Evolutionary conservation across 2,888 invertebrate species (phyloP).

Genomic region (Marasmarcha lunaedactyla): DNA sequence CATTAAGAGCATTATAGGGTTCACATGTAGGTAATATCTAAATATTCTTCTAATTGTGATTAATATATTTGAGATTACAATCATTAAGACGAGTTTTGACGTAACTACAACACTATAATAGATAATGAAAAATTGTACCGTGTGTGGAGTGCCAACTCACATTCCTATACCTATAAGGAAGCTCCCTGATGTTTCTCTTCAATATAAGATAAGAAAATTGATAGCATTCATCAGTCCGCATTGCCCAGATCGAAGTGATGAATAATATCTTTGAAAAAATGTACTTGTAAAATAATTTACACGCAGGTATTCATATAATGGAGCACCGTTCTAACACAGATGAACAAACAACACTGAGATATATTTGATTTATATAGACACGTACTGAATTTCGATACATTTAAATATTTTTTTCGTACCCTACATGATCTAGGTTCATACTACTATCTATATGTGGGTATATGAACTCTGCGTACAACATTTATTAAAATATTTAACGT

Average conservation of each 20-base stretch:
- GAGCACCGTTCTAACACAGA: conserved; percentile 26
- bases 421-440: neutral
- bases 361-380: conserved; percentile 1
- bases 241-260: conserved; percentile 64
- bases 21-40: no score
- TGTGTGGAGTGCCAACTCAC: conserved; percentile 23
- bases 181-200: neutral
- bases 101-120: no score
- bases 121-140: conserved; percentile 10
- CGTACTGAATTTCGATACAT: conserved; percentile 7
- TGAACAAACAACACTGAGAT: conserved; percentile 36
- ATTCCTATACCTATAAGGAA: neutral
- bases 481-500: conserved; percentile 1
- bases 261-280: conserved; percentile 27
- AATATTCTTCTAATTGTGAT: no score
- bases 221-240: conserved; percentile 57
- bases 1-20: no score
- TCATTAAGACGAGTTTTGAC: no score
- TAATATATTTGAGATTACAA: no score
- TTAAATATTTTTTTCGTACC: conserved; percentile 3
- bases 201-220: conserved; percentile 7
- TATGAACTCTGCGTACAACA: conserved; percentile 40
- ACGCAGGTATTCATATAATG: conserved; percentile 24
- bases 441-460: conserved; percentile 38
- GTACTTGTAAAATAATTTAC: conserved; percentile 12